Percentiles rank a stretch among this genome's conserved stretches.
phyloP scores from a whole-genome alignment of 1,140 invertebrate species.

The Melipona quadrifasciata region DNA sequence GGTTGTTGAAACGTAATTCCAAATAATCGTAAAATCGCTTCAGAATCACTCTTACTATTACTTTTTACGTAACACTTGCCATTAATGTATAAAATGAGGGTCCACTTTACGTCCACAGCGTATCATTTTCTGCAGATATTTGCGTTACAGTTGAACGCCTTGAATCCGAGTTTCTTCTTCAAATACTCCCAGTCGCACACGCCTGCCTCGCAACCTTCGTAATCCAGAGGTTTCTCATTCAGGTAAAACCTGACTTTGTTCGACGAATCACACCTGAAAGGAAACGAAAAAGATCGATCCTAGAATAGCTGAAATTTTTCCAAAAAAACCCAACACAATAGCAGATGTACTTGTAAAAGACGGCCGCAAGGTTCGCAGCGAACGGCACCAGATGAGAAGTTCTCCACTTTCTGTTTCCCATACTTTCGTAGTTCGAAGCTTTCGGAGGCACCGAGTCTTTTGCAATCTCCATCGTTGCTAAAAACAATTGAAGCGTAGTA shows the following conservation, averaged over 20 bases:
- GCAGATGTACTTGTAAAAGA: slow-evolving; percentile 86
- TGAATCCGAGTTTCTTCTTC: slow-evolving; percentile 43
- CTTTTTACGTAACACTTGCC: background rate
- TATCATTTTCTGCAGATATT: slow-evolving; percentile 24
- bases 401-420: slow-evolving; percentile 84
- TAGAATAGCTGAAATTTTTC: background rate
- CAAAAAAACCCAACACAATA: background rate
- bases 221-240: slow-evolving; percentile 71
- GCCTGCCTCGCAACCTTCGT: slow-evolving; percentile 75
- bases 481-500: slow-evolving; percentile 82
- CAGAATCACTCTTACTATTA: background rate
- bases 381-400: slow-evolving; percentile 88
- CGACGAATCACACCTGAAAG: slow-evolving; percentile 70
- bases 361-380: slow-evolving; percentile 88
- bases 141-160: slow-evolving; percentile 18
- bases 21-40: slow-evolving; percentile 20
- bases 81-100: background rate
- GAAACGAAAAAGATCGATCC: background rate
- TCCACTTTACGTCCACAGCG: background rate
- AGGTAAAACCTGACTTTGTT: slow-evolving; percentile 78
- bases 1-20: slow-evolving; percentile 23
- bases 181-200: slow-evolving; percentile 78
- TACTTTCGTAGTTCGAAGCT: slow-evolving; percentile 85
- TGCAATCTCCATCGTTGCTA: slow-evolving; percentile 85
- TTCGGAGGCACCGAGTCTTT: slow-evolving; percentile 84